Evolutionary conservation across 2,888 invertebrate genomes (phyloP).

Genomic region (Alitta virens): DNA sequence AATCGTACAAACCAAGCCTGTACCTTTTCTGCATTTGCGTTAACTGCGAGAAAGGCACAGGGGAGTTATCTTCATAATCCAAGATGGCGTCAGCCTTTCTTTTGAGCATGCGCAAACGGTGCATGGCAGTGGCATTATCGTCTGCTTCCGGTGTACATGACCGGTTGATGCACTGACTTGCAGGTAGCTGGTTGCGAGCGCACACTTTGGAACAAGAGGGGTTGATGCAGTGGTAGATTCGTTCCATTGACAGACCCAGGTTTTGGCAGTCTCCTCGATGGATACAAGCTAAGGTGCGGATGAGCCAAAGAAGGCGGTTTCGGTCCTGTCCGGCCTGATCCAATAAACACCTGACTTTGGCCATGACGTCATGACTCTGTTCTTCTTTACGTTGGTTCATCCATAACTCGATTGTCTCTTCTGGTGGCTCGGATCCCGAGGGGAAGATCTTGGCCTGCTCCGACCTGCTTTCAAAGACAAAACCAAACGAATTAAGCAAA

Average conservation of each 20-base stretch:
- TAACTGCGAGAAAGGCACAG: not conserved
- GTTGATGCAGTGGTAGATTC: not conserved
- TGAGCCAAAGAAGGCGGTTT: not conserved
- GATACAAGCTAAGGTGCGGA: not conserved
- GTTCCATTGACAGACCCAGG: not conserved
- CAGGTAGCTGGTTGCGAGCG: not conserved
- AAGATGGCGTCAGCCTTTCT: not conserved
- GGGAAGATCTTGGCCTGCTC: constrained; percentile 12
- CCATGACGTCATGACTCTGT: not conserved
- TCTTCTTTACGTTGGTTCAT: not conserved
- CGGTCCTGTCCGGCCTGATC: not conserved
- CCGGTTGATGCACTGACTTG: not conserved
- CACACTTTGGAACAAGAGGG: not conserved
- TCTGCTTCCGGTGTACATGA: not conserved
- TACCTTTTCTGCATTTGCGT: constrained; percentile 7
- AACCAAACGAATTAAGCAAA: too few relatives aligned
- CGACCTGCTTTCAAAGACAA: not conserved
- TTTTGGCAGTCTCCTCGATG: not conserved
- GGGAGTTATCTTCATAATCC: not conserved
- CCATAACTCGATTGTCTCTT: constrained; percentile 14
- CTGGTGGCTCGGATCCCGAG: constrained; percentile 6
- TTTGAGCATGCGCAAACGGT: not conserved
- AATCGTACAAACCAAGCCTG: constrained; percentile 12
- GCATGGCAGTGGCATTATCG: not conserved
- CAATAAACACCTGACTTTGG: not conserved